Evolutionary conservation across 2,888 invertebrate genomes (phyloP).

Genomic region (Amorpha juglandis): DNA sequence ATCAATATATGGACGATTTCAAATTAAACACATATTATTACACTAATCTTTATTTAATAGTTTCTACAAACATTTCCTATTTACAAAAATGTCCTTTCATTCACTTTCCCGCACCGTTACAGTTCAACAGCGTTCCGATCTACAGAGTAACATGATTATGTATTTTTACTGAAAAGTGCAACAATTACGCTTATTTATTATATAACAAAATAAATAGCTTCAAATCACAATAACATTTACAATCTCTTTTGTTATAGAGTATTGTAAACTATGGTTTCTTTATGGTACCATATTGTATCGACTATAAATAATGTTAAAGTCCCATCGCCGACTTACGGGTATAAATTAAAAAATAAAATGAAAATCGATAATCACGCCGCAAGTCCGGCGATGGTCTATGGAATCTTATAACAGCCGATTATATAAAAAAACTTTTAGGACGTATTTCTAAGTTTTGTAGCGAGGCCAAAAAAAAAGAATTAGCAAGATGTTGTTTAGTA

Average conservation of each 20-base stretch:
- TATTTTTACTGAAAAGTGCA: slow-evolving; percentile 42
- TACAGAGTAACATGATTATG: slow-evolving; percentile 42
- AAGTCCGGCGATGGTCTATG: not conserved
- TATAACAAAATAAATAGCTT: slow-evolving; percentile 75
- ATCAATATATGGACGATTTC: slow-evolving; percentile 24
- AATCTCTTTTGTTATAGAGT: slow-evolving; percentile 33
- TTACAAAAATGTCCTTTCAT: slow-evolving; percentile 71
- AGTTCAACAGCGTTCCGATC: slow-evolving; percentile 48
- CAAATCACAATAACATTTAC: slow-evolving; percentile 62
- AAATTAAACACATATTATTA: slow-evolving; percentile 74
- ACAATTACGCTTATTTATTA: slow-evolving; percentile 64
- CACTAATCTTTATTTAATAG: slow-evolving; percentile 74
- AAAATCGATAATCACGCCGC: slow-evolving; percentile 1
- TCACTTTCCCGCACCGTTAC: slow-evolving; percentile 46
- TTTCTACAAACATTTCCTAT: slow-evolving; percentile 68
- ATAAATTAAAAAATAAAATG: slow-evolving; percentile 9
- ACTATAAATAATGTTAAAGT: not conserved
- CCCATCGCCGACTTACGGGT: slow-evolving; percentile 1
- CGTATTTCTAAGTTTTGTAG: not conserved
- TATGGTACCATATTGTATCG: slow-evolving; percentile 38
- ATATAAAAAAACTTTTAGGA: not conserved
- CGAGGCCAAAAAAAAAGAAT: not conserved
- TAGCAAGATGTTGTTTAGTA: slow-evolving; percentile 51
- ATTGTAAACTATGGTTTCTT: slow-evolving; percentile 1
- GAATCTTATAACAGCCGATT: slow-evolving; percentile 15